Evolutionary conservation across 2,797 vertebrate genomes (phyloP), one percentile per base, ranked within the genome.

Genomic region (Oreochromis grahami): DNA sequence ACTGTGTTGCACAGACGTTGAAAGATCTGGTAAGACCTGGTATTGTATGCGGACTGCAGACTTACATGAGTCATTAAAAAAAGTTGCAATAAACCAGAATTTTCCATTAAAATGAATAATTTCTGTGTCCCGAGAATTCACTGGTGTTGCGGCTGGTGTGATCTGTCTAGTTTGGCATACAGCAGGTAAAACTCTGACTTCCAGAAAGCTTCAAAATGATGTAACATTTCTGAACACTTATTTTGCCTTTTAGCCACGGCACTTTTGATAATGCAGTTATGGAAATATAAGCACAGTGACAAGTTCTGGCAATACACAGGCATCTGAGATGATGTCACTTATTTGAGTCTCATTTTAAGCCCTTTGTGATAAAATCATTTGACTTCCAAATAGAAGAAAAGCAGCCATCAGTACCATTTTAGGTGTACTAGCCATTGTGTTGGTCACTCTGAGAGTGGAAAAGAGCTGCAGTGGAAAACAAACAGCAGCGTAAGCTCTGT

Each of bases 381-480:
- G 41, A 72, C 17, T 50, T 29, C 24, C 68, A 48, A 32, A 50
- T 19, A 72, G 43, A 29, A 56, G 53, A 41, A 56, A 32, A 48
- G 4, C 26, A 21, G 13, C 15, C 24, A 78, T 29, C 12, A n/a
- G 26, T 21, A 34, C 11, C 76, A 48, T 60, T 60, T 60, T 60
- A 45, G 26, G 15, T 29, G 15, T 8, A 13, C 15, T 29, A 32
- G n/a, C 34, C 50, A 32, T 55, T 72, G 24, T 82, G 32, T 68
- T 34, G 77, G 65, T 21, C 58, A 77, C 43, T 55, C 70, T 45
- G 41, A 36, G 76, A 83, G 48, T 77, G 84, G 77, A 84, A 91
- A 90, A 86, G 53, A 68, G 36, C 29, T 84, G 43, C 77, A 84
- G 77, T 87, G 88, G 91, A 91, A 93, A 91, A 82, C 78, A 70